These are phyloP conservation scores for Micoletzkya japonica DNA, from an alignment of 2,888 invertebrate species.

Conservation along the genomic window DNA sequence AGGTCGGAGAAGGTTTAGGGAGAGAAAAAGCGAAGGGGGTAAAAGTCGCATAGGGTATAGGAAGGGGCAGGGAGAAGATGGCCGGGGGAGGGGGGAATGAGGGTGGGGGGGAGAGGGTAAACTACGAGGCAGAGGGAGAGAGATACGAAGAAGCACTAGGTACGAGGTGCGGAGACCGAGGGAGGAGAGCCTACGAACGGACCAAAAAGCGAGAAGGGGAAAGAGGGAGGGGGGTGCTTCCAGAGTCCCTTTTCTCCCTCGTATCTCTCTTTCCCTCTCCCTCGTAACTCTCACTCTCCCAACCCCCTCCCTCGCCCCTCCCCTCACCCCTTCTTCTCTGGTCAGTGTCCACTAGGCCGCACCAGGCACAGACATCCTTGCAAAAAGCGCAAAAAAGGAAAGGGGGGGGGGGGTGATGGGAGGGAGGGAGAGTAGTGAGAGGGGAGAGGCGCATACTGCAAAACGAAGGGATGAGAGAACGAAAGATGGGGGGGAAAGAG, in stretches of 20 bases:
- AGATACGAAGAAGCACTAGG: neutral
- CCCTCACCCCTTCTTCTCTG: neutral
- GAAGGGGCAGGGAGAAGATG: neutral
- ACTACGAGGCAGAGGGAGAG: neutral
- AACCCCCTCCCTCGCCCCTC: neutral
- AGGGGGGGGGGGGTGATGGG: neutral
- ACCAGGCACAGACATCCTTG: slow-evolving; percentile 5
- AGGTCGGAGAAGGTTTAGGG: neutral
- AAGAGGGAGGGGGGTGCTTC: neutral
- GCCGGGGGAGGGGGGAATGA: neutral
- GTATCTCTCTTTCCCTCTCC: neutral
- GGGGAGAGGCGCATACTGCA: too few relatives aligned
- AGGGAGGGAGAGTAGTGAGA: neutral
- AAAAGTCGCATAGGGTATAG: too few relatives aligned
- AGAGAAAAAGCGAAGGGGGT: neutral
- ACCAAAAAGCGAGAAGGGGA: neutral
- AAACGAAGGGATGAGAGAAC: too few relatives aligned
- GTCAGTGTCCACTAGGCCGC: neutral
- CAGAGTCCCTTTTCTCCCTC: neutral
- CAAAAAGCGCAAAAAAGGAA: neutral
- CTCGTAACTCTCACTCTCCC: neutral
- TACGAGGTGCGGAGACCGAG: neutral
- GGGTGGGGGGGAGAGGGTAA: neutral
- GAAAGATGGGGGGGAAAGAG: neutral
- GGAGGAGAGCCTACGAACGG: neutral